phyloP scores from a whole-genome alignment of 2,888 invertebrate genomes.

The Sthenelais limicola region DNA sequence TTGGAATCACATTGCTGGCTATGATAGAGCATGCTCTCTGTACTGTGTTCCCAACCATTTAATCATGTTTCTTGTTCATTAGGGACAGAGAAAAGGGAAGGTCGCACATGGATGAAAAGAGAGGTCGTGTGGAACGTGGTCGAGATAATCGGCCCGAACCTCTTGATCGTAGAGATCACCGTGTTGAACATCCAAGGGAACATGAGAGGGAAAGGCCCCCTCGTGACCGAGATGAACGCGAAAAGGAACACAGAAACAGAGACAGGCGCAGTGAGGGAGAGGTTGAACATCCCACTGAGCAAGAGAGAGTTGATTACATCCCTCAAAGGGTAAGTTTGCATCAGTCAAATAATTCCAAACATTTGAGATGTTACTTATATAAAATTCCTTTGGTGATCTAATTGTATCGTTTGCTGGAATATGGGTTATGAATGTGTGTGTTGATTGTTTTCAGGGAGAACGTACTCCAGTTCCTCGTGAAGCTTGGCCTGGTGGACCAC shows the following conservation, averaged over 20 bases:
- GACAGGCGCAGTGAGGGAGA: slow-evolving; percentile 28
- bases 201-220: not conserved
- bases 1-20: too few species aligned
- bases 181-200: slow-evolving; percentile 6
- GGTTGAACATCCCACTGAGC: not conserved
- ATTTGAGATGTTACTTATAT: too few species aligned
- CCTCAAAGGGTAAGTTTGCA: slow-evolving; percentile 19
- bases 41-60: not conserved
- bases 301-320: not conserved
- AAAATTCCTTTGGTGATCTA: too few species aligned
- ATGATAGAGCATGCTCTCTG: too few species aligned
- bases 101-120: slow-evolving; percentile 11
- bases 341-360: too few species aligned
- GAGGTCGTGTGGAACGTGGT: slow-evolving; percentile 24
- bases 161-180: not conserved
- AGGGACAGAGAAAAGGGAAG: slow-evolving; percentile 21
- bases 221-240: not conserved
- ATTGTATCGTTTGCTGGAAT: too few species aligned
- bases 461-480: slow-evolving; percentile 21
- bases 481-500: slow-evolving; percentile 2
- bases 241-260: slow-evolving; percentile 24
- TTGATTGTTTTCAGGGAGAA: slow-evolving; percentile 3
- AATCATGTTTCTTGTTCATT: not conserved
- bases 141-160: slow-evolving; percentile 19
- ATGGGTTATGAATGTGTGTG: not conserved